phyloP scores from a whole-genome alignment of 1,140 invertebrate species.

The Chionoecetes opilio region DNA sequence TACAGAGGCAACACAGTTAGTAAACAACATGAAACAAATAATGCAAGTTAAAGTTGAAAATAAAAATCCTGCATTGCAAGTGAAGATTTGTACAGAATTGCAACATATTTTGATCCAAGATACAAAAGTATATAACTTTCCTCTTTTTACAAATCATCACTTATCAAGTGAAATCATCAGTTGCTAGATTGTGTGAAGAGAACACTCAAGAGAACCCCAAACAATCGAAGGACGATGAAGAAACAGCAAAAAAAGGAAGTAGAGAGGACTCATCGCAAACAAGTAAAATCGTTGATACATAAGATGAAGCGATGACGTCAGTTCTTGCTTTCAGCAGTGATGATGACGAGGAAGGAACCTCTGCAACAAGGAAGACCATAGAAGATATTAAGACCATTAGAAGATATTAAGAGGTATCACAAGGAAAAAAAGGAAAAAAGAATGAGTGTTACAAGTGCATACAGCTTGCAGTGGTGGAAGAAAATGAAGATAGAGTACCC shows the following conservation, averaged over 20 bases:
- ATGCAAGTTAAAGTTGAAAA: conserved; percentile 39
- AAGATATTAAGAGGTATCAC: too few relatives aligned
- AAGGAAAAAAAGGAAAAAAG: neutral
- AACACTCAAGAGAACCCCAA: neutral
- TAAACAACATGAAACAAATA: conserved; percentile 47
- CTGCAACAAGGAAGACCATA: conserved; percentile 43
- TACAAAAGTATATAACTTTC: neutral
- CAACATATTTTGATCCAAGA: too few relatives aligned
- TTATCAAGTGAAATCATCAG: conserved; percentile 10
- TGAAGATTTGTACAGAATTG: too few relatives aligned
- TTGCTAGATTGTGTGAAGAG: neutral
- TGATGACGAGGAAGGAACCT: neutral
- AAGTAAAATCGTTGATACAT: neutral
- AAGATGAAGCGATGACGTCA: neutral
- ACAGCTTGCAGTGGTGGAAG: conserved; percentile 1
- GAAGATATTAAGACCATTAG: too few relatives aligned
- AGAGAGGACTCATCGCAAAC: neutral
- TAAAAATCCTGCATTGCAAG: too few relatives aligned
- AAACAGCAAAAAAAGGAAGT: neutral
- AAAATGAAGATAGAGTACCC: neutral
- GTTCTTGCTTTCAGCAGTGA: neutral
- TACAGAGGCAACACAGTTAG: conserved; percentile 24
- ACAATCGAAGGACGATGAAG: neutral
- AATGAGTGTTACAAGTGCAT: conserved; percentile 14
- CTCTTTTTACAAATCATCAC: neutral